Base-by-base conservation (phyloP, 2,888 invertebrate species). In the Bembecia ichneumoniformis region DNA sequence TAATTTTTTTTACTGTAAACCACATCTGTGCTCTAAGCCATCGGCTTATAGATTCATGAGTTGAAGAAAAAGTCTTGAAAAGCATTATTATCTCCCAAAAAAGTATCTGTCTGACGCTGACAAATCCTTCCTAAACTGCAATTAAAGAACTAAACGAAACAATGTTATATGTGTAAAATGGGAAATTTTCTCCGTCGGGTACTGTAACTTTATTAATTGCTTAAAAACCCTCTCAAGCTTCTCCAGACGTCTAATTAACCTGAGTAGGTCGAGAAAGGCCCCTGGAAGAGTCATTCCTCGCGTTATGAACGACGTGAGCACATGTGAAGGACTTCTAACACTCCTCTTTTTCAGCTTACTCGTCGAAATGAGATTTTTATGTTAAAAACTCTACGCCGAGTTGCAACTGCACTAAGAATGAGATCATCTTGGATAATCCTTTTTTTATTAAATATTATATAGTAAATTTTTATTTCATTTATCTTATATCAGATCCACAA, bases 201-300 rank as follows among this genome's bases (percentile, higher is more conserved):
- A 46, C 48, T 51, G 48, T 46, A 34, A 17, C 49, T 68, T 66
- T 64, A 65, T 68, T 71, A 70, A 63, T 64, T 65, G 57, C 53
- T 68, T 61, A 60, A 68, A 66, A 70, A 68, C 58, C 60, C 59
- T 55, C 54, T 15, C 49, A 48, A 57, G 55, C 55, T 58, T 58
- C 62, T 64, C 58, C 36, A 59, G 64, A 67, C 66, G 66, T 76
- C 75, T 79, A 79, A 80, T 80, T 80, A 80, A 77, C 73, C 74
- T 52, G 56, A 73, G 69, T 65, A 64, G 58, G 55, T 57, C 52
- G 52, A 51, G 56, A 53, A 59, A 60, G 56, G 60, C 60, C 52
- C 59, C 57, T 59, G 53, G 60, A 49, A 64, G 67, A 62, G 67
- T 62, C 63, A 61, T 72, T 70, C 58, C 66, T 61, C 60, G 49